Evolutionary conservation across 2,113 vertebrate genomes (phyloP).

Genomic region (Tragelaphus scriptus): DNA sequence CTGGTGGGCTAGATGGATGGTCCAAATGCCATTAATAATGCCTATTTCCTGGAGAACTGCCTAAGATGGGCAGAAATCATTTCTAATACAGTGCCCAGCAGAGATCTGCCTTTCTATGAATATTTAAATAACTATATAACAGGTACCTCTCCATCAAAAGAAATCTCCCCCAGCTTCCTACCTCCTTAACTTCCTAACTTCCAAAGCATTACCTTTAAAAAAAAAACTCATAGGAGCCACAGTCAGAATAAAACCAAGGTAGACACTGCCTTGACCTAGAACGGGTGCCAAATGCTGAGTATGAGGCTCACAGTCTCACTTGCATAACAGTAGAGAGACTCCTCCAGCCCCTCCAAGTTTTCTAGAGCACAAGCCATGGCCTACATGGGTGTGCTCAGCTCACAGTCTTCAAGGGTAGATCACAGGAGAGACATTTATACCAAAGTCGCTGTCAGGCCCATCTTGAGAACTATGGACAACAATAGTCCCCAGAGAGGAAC

Average conservation of each 20-base stretch:
- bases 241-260: not conserved
- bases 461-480: not conserved
- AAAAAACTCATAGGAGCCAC: not conserved
- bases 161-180: not conserved
- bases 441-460: not conserved
- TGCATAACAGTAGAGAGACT: accelerated
- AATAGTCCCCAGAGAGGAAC: not conserved
- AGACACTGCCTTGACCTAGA: not conserved
- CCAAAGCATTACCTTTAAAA: not conserved
- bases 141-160: not conserved
- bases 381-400: no score
- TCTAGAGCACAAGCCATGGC: not conserved
- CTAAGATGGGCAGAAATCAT: no score
- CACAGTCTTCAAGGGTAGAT: not conserved
- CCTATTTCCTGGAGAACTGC: not conserved
- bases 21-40: not conserved
- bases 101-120: not conserved
- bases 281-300: accelerated
- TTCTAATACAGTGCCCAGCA: not conserved
- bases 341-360: not conserved
- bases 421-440: not conserved
- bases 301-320: not conserved
- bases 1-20: not conserved
- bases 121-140: not conserved
- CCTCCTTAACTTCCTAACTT: not conserved